Conservation (phyloP, 1,140 invertebrate species). For the Lamellibrachia luymesi region DNA sequence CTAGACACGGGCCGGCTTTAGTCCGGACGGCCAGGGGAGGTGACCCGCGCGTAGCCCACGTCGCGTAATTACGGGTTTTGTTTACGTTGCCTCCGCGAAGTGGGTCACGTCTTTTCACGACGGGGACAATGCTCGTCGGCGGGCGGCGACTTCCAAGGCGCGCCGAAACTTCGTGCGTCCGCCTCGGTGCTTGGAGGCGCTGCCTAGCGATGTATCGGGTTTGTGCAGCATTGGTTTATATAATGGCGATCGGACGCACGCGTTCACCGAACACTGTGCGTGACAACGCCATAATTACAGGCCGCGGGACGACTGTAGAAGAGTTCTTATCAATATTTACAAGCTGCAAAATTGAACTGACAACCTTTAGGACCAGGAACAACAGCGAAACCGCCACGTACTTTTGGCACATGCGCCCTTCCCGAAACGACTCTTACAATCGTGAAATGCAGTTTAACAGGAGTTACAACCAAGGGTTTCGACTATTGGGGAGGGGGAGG, state of each 20-base stretch:
- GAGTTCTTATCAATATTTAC: conserved; percentile 5
- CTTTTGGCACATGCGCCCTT: background rate
- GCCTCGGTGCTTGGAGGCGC: background rate
- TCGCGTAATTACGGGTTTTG: conserved; percentile 4
- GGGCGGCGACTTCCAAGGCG: background rate
- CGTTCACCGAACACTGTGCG: background rate
- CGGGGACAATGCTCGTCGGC: background rate
- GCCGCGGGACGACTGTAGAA: background rate
- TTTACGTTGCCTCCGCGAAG: conserved; percentile 3
- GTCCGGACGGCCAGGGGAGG: too few species aligned
- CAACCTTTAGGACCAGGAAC: background rate
- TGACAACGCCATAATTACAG: background rate
- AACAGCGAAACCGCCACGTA: background rate
- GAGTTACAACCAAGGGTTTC: background rate
- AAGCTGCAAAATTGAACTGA: conserved; percentile 5
- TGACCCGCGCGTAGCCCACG: background rate
- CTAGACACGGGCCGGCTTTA: background rate
- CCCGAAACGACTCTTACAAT: background rate
- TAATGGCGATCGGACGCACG: background rate
- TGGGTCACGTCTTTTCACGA: background rate
- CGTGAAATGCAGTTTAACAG: background rate
- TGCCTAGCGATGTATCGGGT: background rate
- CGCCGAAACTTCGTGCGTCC: background rate
- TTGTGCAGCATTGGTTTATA: background rate
- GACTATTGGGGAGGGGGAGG: too few species aligned